Percentiles rank a stretch among this genome's conserved stretches.
These are phyloP conservation scores for Todus mexicanus DNA, from an alignment of 2,797 vertebrate genomes.

Conservation along the genomic window DNA sequence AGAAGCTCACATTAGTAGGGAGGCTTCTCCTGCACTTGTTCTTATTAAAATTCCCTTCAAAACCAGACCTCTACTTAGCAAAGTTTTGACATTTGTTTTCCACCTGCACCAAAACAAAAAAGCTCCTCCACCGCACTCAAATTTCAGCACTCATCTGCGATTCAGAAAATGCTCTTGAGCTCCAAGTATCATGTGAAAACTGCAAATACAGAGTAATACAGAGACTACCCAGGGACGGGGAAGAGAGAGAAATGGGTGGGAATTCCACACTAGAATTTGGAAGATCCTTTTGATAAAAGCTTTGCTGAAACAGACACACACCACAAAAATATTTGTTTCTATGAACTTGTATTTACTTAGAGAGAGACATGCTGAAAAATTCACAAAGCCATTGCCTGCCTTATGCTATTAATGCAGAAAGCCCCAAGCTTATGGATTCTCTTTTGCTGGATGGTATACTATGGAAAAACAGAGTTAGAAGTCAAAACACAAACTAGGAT, in stretches of 20 bases:
- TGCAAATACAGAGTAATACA: neutral
- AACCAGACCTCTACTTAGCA: neutral
- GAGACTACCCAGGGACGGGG: neutral
- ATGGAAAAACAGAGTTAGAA: neutral
- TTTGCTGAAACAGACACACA: neutral
- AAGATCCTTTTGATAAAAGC: neutral
- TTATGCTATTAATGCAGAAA: neutral
- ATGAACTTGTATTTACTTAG: neutral
- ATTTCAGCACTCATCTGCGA: neutral
- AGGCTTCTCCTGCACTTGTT: neutral
- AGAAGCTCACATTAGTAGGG: neutral
- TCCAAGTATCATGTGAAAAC: neutral
- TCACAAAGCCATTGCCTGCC: neutral
- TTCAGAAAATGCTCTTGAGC: neutral
- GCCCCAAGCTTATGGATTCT: neutral
- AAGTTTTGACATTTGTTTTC: neutral
- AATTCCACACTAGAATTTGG: neutral
- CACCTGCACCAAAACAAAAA: neutral
- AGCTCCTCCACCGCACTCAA: neutral
- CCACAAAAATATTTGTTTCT: neutral
- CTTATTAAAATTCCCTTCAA: neutral
- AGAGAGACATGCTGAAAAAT: neutral
- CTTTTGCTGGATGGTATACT: neutral
- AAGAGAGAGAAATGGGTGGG: neutral
- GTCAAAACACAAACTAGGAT: neutral